phyloP scores from a whole-genome alignment of 1,140 invertebrate genomes.

The Parapsyche elsis region DNA sequence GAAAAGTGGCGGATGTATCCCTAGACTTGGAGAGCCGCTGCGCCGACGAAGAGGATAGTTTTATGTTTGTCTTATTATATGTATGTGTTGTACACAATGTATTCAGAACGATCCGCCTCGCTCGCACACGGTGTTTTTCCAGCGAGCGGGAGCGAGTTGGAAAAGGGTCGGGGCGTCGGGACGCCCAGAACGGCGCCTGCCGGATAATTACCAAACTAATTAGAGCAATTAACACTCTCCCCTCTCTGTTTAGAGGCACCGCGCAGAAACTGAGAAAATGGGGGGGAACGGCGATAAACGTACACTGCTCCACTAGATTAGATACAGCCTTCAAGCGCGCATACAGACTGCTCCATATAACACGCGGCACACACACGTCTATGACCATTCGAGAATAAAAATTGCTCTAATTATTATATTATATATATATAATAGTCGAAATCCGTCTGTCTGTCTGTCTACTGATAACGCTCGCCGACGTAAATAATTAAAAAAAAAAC shows the following conservation, averaged over 20 bases:
- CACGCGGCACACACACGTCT: not conserved
- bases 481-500: too few relatives aligned
- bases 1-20: not conserved
- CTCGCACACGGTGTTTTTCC: not conserved
- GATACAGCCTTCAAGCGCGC: not conserved
- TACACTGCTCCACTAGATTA: slow-evolving; percentile 32
- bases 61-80: slow-evolving; percentile 7
- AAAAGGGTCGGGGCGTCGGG: not conserved
- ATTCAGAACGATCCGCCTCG: not conserved
- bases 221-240: slow-evolving; percentile 56
- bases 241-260: slow-evolving; percentile 18
- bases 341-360: not conserved
- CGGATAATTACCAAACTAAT: slow-evolving; percentile 56
- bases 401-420: not conserved
- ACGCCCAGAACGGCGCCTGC: slow-evolving; percentile 34
- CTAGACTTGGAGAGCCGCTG: not conserved
- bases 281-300: slow-evolving; percentile 36
- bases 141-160: not conserved
- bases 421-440: too few relatives aligned
- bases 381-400: not conserved
- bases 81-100: not conserved
- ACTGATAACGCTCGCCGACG: too few relatives aligned
- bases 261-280: slow-evolving; percentile 21
- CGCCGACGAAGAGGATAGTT: not conserved
- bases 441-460: too few relatives aligned